These are phyloP conservation scores for Orthonychiurus folsomi DNA, from an alignment of 2,888 invertebrate species.

Conservation along the genomic window DNA sequence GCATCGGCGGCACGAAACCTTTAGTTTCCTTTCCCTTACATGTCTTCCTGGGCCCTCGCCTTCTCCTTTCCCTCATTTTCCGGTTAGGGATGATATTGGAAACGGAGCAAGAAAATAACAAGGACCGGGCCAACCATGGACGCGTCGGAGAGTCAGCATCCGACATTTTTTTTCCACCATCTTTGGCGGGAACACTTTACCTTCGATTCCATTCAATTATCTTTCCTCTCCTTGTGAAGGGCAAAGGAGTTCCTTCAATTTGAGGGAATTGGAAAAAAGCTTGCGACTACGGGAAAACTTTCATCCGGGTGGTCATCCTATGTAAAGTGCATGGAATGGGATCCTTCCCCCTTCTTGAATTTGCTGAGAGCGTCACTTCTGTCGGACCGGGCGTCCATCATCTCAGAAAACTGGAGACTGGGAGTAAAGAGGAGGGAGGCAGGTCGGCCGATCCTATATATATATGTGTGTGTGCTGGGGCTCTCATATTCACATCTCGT, in stretches of 20 bases:
- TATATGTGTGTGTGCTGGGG: too few species aligned
- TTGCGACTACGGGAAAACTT: too few species aligned
- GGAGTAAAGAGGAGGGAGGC: background rate
- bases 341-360: background rate
- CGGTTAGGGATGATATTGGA: too few species aligned
- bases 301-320: too few species aligned
- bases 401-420: background rate
- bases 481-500: constrained; percentile 1
- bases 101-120: background rate
- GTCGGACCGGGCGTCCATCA: background rate
- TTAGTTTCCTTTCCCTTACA: background rate
- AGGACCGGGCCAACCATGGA: background rate
- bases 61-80: constrained; percentile 1
- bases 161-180: background rate
- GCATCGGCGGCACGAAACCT: too few species aligned
- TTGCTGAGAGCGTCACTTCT: background rate
- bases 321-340: background rate
- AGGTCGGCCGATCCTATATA: background rate
- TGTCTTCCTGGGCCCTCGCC: background rate
- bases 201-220: background rate
- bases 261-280: too few species aligned
- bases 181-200: background rate
- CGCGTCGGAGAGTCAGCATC: too few species aligned
- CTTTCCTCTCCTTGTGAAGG: too few species aligned
- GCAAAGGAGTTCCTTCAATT: too few species aligned